Conservation (phyloP, 2,797 vertebrate genomes). For the Onychomys arenicola region DNA sequence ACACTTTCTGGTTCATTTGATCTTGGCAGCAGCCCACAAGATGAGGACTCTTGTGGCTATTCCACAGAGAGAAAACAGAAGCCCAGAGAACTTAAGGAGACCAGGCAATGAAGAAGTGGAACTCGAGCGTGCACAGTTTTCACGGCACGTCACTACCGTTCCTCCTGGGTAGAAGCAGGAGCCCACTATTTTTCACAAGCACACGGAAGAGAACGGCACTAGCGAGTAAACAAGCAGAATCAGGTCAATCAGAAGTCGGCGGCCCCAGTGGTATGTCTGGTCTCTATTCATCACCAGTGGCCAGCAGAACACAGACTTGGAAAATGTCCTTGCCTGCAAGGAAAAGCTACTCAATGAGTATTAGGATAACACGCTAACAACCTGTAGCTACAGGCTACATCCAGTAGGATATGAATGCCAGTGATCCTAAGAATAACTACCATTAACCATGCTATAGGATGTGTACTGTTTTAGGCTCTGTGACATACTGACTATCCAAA, state of each 20-base stretch:
- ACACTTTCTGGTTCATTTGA: neutral
- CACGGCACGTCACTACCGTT: neutral
- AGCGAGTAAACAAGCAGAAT: neutral
- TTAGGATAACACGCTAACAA: constrained; percentile 1
- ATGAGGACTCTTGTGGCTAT: neutral
- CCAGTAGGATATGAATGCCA: neutral
- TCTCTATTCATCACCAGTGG: neutral
- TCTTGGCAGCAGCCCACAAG: constrained; percentile 3
- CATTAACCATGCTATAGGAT: neutral
- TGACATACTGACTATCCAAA: constrained; percentile 32
- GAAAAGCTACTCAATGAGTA: neutral
- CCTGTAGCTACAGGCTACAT: neutral
- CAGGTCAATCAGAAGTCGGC: neutral
- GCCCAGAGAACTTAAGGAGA: neutral
- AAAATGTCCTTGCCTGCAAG: constrained; percentile 18
- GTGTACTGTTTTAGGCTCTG: neutral
- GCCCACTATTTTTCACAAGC: neutral
- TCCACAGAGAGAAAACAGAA: neutral
- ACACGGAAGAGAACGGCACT: neutral
- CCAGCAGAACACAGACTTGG: constrained; percentile 17
- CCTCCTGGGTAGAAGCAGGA: neutral
- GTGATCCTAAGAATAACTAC: neutral
- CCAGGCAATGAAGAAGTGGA: neutral
- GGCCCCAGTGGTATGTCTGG: neutral
- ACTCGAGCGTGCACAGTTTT: neutral